Evolutionary conservation across 1,140 invertebrate species (phyloP).

Genomic region (Linepithema humile): DNA sequence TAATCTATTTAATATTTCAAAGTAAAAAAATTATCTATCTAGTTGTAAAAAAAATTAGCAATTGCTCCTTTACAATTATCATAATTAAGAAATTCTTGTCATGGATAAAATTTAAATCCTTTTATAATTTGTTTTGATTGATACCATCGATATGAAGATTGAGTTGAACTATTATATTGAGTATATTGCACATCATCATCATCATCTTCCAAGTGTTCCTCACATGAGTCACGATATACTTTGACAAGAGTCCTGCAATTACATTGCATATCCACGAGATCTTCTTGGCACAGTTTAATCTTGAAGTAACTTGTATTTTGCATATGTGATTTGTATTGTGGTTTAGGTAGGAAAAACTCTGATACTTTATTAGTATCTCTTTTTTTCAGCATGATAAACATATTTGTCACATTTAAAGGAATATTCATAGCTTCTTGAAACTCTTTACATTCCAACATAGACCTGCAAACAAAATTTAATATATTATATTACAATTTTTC

Average conservation of each 20-base stretch:
- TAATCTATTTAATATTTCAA: neutral
- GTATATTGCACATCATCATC: constrained; percentile 35
- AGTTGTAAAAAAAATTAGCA: constrained; percentile 6
- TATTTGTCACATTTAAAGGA: constrained; percentile 78
- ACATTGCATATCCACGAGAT: constrained; percentile 67
- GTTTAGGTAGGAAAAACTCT: constrained; percentile 81
- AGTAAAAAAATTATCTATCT: neutral
- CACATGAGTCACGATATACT: constrained; percentile 73
- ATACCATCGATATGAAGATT: constrained; percentile 78
- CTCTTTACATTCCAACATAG: constrained; percentile 77
- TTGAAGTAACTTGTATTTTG: constrained; percentile 69
- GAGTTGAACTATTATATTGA: constrained; percentile 41
- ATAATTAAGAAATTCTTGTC: constrained; percentile 61
- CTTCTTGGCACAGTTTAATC: constrained; percentile 75
- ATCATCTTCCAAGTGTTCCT: constrained; percentile 42
- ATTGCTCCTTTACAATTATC: constrained; percentile 11
- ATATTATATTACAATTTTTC: neutral
- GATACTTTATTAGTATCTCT: constrained; percentile 75
- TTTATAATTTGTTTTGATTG: constrained; percentile 80
- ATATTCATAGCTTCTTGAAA: constrained; percentile 78
- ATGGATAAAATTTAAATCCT: constrained; percentile 80
- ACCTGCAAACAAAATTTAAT: constrained; percentile 70
- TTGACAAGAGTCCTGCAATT: constrained; percentile 74
- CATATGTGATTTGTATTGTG: constrained; percentile 71
- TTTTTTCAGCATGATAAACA: constrained; percentile 80